These are phyloP conservation scores for Siniperca undulata DNA, from an alignment of 2,797 vertebrate species.

Conservation along the genomic window DNA sequence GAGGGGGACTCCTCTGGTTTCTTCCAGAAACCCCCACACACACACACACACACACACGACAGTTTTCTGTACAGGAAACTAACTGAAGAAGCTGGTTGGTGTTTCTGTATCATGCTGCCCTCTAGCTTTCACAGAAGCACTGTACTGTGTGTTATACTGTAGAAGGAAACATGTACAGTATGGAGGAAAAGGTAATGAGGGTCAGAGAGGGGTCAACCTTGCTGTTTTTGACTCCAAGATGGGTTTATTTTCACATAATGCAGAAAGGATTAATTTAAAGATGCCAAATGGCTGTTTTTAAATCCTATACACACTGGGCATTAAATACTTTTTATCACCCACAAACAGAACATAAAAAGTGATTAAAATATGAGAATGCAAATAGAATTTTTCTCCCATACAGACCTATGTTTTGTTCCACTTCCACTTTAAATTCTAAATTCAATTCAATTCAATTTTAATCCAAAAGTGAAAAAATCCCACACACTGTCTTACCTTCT, in stretches of 20 bases:
- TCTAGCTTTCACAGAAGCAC: constrained; percentile 48
- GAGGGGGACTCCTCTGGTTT: neutral
- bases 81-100: neutral
- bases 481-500: no score
- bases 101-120: constrained; percentile 65
- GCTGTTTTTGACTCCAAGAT: neutral
- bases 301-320: neutral
- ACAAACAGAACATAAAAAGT: no score
- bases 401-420: neutral
- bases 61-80: neutral
- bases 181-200: neutral
- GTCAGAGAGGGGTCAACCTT: neutral
- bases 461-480: neutral
- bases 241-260: neutral
- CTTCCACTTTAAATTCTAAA: neutral
- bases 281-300: neutral
- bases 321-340: neutral
- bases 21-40: constrained; percentile 4
- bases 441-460: neutral
- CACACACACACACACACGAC: constrained; percentile 1
- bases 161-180: neutral
- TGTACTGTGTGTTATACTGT: neutral
- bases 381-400: no score
- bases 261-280: neutral
- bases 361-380: no score